Conservation (phyloP, 1,140 invertebrate species). For the Zaprionus ornatus region DNA sequence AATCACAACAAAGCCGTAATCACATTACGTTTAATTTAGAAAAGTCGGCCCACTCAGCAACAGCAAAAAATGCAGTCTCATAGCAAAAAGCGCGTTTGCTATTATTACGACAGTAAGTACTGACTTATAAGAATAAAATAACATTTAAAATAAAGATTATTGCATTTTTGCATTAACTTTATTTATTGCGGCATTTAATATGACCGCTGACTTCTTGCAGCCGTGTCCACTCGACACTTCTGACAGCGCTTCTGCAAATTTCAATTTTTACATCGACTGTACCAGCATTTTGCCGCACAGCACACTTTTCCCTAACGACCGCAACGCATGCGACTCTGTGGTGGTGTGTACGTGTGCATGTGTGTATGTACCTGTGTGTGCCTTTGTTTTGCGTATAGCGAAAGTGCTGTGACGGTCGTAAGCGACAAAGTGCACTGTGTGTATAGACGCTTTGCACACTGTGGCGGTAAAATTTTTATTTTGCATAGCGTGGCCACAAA, state of each 20-base stretch:
- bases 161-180: too few relatives aligned
- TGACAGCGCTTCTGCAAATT: constrained; percentile 51
- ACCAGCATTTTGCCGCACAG: constrained; percentile 62
- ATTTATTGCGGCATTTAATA: not conserved
- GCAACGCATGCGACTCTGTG: constrained; percentile 38
- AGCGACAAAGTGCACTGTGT: constrained; percentile 41
- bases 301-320: constrained; percentile 57
- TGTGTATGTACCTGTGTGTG: constrained; percentile 64
- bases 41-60: not conserved
- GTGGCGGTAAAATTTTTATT: constrained; percentile 63
- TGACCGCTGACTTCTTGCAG: too few relatives aligned
- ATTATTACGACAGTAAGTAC: constrained; percentile 99
- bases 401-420: constrained; percentile 47
- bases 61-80: constrained; percentile 87
- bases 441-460: constrained; percentile 49
- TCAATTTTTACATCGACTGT: constrained; percentile 77
- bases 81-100: constrained; percentile 97
- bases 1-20: not conserved
- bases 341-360: constrained; percentile 35
- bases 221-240: not conserved
- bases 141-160: not conserved
- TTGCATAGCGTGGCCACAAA: constrained; percentile 57
- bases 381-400: constrained; percentile 56
- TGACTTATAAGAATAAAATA: not conserved
- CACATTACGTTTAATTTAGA: not conserved